These are phyloP conservation scores for Axea sp. DNA, from an alignment of 2,888 invertebrate species.

Conservation along the genomic window DNA sequence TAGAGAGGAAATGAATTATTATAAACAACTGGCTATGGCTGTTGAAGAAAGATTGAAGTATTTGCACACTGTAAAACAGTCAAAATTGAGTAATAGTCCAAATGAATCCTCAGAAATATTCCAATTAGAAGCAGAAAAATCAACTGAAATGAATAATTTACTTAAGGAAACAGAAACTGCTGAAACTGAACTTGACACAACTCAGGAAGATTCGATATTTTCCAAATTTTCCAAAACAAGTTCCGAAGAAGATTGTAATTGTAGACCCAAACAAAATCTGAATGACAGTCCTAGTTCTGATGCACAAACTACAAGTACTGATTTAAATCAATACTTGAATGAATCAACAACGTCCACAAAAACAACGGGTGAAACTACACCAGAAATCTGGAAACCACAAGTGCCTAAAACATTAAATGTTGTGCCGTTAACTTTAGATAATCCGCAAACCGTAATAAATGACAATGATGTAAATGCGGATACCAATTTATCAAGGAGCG, in stretches of 20 bases:
- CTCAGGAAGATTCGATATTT: constrained; percentile 4
- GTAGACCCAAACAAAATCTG: constrained; percentile 39
- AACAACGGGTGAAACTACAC: constrained; percentile 65
- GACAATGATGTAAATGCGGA: constrained; percentile 34
- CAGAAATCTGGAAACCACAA: constrained; percentile 72
- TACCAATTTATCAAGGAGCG: constrained; percentile 67
- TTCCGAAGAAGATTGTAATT: constrained; percentile 59
- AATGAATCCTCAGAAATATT: neutral
- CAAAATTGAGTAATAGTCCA: neutral
- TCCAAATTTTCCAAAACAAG: constrained; percentile 48
- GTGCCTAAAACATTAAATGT: constrained; percentile 76
- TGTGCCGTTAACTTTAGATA: constrained; percentile 72
- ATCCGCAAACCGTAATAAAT: constrained; percentile 22
- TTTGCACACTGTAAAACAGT: constrained; percentile 53
- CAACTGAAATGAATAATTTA: neutral
- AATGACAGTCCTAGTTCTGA: constrained; percentile 64
- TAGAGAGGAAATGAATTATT: constrained; percentile 84
- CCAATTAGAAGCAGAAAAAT: constrained; percentile 32
- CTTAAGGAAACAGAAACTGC: constrained; percentile 14
- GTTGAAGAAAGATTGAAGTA: constrained; percentile 82
- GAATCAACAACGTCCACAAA: constrained; percentile 63
- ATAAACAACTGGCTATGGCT: constrained; percentile 84
- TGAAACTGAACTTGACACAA: constrained; percentile 24
- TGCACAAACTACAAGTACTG: constrained; percentile 63
- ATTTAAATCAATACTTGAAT: constrained; percentile 68